These are phyloP conservation scores for Muscicapa comitata DNA, from an alignment of 2,797 vertebrate genomes.

Conservation along the genomic window DNA sequence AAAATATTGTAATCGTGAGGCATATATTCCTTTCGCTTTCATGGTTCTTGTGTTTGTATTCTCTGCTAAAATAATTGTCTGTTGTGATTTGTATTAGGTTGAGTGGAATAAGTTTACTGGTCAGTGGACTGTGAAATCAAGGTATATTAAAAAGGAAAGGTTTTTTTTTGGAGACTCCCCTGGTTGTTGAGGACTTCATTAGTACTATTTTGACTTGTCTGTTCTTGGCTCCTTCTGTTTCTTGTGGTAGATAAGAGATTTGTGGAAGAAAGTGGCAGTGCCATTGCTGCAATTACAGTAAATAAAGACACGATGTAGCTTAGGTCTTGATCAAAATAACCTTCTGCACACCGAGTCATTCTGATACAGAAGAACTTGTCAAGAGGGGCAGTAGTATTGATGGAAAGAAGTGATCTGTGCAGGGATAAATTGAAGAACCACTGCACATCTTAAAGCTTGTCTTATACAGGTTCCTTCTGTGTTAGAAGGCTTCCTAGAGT, in stretches of 20 bases:
- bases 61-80: neutral
- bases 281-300: neutral
- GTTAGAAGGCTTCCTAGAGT: neutral
- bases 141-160: neutral
- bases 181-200: neutral
- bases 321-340: neutral
- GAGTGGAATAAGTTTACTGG: neutral
- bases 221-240: neutral
- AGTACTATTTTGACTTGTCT: neutral
- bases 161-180: accelerated
- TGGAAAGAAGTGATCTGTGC: neutral
- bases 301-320: neutral
- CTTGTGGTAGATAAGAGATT: neutral
- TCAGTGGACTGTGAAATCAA: neutral
- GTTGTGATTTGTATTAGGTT: neutral
- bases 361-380: neutral
- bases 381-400: neutral
- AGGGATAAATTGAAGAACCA: neutral
- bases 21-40: neutral
- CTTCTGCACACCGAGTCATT: neutral
- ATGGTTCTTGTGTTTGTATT: neutral
- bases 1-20: neutral
- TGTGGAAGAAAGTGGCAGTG: neutral
- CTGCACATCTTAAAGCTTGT: neutral
- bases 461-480: neutral